These are phyloP conservation scores for Clunio marinus DNA, from an alignment of 2,888 invertebrate genomes.

Conservation along the genomic window DNA sequence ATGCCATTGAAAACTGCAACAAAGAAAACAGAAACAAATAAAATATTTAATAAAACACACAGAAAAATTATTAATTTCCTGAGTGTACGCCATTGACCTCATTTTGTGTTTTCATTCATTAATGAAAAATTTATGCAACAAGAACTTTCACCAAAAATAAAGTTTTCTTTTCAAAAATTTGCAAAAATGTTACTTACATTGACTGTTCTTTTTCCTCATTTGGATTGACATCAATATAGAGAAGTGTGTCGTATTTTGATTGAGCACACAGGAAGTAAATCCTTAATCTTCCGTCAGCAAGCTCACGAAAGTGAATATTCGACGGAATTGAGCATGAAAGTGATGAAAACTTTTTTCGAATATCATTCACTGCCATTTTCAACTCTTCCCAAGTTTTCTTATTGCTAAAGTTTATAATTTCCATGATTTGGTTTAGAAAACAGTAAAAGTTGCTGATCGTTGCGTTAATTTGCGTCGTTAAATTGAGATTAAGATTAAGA, in stretches of 20 bases:
- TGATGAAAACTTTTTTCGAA: slow-evolving; percentile 71
- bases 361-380: slow-evolving; percentile 72
- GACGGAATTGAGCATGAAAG: slow-evolving; percentile 78
- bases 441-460: slow-evolving; percentile 31
- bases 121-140: background rate
- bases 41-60: background rate
- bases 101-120: background rate
- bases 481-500: slow-evolving; percentile 20
- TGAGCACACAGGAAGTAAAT: slow-evolving; percentile 88
- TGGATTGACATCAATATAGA: slow-evolving; percentile 77
- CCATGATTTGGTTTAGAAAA: slow-evolving; percentile 32
- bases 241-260: slow-evolving; percentile 79
- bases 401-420: slow-evolving; percentile 41
- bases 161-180: slow-evolving; percentile 1
- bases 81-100: background rate
- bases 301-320: slow-evolving; percentile 72
- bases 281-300: slow-evolving; percentile 73
- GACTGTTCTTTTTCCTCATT: slow-evolving; percentile 50
- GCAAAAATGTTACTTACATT: slow-evolving; percentile 38
- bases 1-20: slow-evolving; percentile 68
- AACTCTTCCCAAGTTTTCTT: slow-evolving; percentile 73
- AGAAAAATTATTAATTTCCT: background rate
- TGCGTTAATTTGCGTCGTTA: slow-evolving; percentile 31
- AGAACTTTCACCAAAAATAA: slow-evolving; percentile 23
- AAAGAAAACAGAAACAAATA: slow-evolving; percentile 17